These are phyloP conservation scores for Formica aserva DNA, from an alignment of 2,888 invertebrate genomes.

Conservation along the genomic window DNA sequence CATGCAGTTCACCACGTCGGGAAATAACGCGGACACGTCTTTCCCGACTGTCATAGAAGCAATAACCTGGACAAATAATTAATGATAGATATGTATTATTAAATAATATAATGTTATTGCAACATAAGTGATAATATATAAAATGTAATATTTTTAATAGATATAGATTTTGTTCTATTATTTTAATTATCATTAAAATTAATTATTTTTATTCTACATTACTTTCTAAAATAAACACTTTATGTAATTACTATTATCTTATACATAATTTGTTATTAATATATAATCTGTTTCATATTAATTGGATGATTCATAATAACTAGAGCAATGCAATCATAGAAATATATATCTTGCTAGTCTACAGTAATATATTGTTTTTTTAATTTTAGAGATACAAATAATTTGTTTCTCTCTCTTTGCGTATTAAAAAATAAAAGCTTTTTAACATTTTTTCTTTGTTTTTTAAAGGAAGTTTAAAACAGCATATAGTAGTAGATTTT, in stretches of 20 bases:
- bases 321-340: neutral
- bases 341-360: neutral
- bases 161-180: neutral
- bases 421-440: neutral
- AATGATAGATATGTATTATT: conserved; percentile 2
- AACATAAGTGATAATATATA: neutral
- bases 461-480: neutral
- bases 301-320: neutral
- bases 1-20: conserved; percentile 99
- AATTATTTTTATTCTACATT: conserved; percentile 16
- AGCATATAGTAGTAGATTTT: conserved; percentile 1
- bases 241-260: neutral
- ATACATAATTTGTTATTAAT: neutral
- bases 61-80: conserved; percentile 91
- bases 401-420: neutral
- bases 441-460: neutral
- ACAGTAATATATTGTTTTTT: neutral
- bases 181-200: conserved; percentile 87
- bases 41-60: conserved; percentile 99
- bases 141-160: conserved; percentile 36
- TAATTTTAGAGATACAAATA: neutral
- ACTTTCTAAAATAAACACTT: neutral
- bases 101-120: neutral
- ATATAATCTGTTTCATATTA: neutral
- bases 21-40: conserved; percentile 99